phyloP scores from a whole-genome alignment of 2,888 invertebrate genomes.

The Prenolepis imparis region DNA sequence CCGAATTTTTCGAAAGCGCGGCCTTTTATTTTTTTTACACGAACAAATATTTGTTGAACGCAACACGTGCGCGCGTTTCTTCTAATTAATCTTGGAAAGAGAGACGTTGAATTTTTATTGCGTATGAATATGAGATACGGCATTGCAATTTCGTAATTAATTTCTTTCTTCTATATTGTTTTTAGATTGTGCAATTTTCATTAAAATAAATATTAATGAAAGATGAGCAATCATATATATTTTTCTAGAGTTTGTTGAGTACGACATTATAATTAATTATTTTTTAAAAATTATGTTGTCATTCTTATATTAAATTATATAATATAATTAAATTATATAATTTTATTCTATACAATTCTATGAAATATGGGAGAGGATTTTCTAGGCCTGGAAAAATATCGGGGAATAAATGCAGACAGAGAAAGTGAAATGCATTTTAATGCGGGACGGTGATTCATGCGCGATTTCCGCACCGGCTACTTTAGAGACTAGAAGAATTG shows the following conservation, averaged over 20 bases:
- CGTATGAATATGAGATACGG: not conserved
- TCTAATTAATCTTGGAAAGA: not conserved
- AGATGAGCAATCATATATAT: not conserved
- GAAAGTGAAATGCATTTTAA: slow-evolving; percentile 40
- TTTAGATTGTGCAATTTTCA: not conserved
- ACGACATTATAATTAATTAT: not conserved
- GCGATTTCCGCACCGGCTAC: slow-evolving; percentile 37
- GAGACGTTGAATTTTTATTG: not conserved
- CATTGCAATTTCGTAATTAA: not conserved
- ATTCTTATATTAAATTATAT: not conserved
- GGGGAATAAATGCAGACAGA: slow-evolving; percentile 1
- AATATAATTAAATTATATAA: not conserved
- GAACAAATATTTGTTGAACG: not conserved
- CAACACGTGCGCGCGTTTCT: not conserved
- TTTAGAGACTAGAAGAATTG: slow-evolving; percentile 41
- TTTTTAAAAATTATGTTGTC: not conserved
- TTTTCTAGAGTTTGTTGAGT: not conserved
- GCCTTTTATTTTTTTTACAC: not conserved
- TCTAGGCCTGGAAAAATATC: slow-evolving; percentile 5
- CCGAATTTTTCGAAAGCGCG: not conserved
- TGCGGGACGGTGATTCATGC: slow-evolving; percentile 26
- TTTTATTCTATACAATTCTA: not conserved
- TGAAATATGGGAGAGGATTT: not conserved
- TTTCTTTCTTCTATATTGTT: not conserved
- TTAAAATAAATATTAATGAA: not conserved